Conservation (phyloP, 1,140 invertebrate genomes). For the Notospermus geniculatus region DNA sequence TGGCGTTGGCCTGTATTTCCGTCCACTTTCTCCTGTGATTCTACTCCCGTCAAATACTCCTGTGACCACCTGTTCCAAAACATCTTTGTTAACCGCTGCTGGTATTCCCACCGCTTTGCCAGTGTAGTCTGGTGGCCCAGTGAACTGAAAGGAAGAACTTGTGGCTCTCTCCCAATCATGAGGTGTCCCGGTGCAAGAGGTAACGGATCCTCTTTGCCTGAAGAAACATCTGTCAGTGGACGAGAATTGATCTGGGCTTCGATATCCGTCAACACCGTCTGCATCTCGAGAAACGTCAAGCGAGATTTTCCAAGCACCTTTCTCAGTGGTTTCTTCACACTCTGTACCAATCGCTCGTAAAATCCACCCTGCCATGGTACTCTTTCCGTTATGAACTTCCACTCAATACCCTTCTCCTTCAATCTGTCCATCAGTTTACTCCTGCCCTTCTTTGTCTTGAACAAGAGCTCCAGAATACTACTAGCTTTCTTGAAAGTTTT, state of each 20-base stretch:
- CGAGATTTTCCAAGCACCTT: neutral
- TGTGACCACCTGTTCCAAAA: neutral
- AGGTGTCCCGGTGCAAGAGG: neutral
- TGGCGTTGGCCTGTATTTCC: neutral
- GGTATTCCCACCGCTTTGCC: neutral
- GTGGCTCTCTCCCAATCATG: neutral
- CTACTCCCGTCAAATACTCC: neutral
- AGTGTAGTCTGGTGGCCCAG: neutral
- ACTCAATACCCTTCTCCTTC: neutral
- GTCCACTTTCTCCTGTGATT: neutral
- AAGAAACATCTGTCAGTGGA: neutral
- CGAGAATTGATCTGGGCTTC: conserved; percentile 5
- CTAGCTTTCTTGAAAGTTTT: conserved; percentile 2
- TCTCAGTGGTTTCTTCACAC: neutral
- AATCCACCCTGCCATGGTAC: conserved; percentile 4
- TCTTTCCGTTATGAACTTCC: neutral
- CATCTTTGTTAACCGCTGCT: neutral
- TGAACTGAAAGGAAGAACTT: neutral
- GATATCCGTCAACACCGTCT: neutral
- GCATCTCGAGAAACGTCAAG: neutral
- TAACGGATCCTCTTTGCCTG: neutral
- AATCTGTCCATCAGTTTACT: too few relatives aligned
- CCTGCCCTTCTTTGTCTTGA: neutral
- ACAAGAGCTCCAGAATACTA: neutral
- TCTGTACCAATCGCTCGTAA: neutral